Evolutionary conservation across 2,888 invertebrate species (phyloP), one percentile per base, ranked within the genome.

Genomic region (Desoria tigrina): DNA sequence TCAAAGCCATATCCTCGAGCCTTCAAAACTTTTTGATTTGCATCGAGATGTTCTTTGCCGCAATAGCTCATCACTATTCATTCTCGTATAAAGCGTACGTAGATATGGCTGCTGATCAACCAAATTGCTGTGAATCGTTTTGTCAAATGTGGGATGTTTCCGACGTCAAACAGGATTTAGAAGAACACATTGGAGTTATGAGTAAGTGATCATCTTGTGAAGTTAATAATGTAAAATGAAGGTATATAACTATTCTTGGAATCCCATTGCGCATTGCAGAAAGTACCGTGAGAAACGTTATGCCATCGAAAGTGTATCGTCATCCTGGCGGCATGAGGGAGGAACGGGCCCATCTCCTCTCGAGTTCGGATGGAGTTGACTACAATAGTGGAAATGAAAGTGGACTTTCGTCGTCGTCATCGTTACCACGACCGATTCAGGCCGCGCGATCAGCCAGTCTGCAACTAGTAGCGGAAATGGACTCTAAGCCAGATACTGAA

Each of bases 1-100:
- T 87, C 66, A 86, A 88, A 78, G 86, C 87, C 78, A 86, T 92
- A 78, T 90, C 94, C 61, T 89, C 90, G 59, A 88, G 90, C 79
- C 80, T 95, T 21, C 84, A 95, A 89, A 92, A 97, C 82, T 95
- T 97, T 81, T 82, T 94, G 63, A 94, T 97, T 75, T 97, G 97
- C 80, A 92, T 97, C 78, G 97, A 97, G 84, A 97, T 97, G 97
- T 95, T 96, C 79, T 80, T 96, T 77, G 96, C 96, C 26, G 94
- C 96, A 1, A 86, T 96, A 26, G 96, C 94, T 0, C 96, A 97
- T 80, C 93, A 94, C 80, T 96, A 91, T 81, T 92, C 94, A 78
- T 97, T 97, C 81, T 92, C 94, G n/a, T 92, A 94, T 80, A 87
- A 89, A 79, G 92, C 92, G 45, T 97, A 87, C 79, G 85, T 90